Evolutionary conservation across 2,113 vertebrate species (phyloP).

Genomic region (Zapus hudsonius): DNA sequence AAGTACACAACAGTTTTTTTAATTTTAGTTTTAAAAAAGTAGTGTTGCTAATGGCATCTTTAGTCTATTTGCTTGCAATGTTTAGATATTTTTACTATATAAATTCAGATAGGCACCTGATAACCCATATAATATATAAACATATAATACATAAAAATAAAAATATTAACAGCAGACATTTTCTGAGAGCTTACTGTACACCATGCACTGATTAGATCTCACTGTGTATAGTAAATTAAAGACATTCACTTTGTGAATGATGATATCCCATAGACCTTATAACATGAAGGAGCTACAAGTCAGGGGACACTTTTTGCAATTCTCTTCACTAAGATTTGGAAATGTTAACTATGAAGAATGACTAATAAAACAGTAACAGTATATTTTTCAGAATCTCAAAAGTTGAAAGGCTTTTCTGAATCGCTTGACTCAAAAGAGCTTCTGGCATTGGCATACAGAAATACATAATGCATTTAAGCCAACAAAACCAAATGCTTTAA

Average conservation of each 20-base stretch:
- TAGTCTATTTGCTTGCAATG: neutral
- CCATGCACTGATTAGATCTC: neutral
- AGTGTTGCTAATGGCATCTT: neutral
- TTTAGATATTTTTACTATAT: neutral
- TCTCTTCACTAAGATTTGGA: neutral
- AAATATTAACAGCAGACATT: neutral
- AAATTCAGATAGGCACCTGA: neutral
- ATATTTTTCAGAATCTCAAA: neutral
- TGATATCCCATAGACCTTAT: neutral
- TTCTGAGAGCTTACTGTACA: neutral
- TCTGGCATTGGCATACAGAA: neutral
- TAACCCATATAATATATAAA: neutral
- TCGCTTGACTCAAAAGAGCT: neutral
- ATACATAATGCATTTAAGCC: neutral
- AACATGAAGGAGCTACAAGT: neutral
- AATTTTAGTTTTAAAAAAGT: neutral
- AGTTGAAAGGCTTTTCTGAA: conserved; percentile 2
- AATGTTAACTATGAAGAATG: neutral
- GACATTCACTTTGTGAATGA: neutral
- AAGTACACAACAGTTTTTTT: neutral
- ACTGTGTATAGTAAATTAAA: neutral
- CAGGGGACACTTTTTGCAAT: neutral
- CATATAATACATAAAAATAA: neutral
- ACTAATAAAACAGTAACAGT: neutral
- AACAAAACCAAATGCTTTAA: conserved; percentile 7